Conservation (phyloP, 2,888 invertebrate species). For the Meteorus cinctellus region DNA sequence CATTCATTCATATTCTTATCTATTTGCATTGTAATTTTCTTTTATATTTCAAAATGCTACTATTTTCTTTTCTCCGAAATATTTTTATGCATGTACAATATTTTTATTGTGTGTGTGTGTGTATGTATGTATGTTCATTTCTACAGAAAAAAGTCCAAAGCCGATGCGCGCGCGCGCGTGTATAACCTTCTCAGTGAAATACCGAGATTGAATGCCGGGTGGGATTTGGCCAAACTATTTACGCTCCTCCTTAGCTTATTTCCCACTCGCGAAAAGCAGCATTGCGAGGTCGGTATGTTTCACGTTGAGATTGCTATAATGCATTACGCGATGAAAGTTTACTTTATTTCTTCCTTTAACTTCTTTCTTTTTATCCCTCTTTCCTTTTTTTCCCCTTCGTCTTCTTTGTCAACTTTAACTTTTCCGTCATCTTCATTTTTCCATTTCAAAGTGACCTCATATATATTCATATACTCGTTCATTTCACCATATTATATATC, state of each 20-base stretch:
- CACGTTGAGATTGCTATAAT: conserved; percentile 14
- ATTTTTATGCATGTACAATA: neutral
- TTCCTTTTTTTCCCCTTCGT: neutral
- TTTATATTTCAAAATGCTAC: neutral
- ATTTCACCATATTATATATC: neutral
- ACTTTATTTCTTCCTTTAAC: neutral
- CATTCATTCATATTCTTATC: neutral
- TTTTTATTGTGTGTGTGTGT: neutral
- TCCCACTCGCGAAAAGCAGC: neutral
- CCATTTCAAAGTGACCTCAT: neutral
- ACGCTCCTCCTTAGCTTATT: conserved; percentile 14
- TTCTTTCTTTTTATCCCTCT: neutral
- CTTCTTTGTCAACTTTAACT: neutral
- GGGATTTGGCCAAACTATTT: conserved; percentile 24
- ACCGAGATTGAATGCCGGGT: conserved; percentile 2
- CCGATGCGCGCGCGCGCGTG: neutral
- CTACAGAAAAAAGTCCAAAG: neutral
- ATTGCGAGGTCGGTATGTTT: neutral
- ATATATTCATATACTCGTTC: neutral
- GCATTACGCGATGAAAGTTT: conserved; percentile 16
- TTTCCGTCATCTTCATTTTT: conserved; percentile 8
- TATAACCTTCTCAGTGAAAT: conserved; percentile 8
- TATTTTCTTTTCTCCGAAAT: neutral
- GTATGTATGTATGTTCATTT: neutral
- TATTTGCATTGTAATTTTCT: neutral